phyloP scores from a whole-genome alignment of 2,888 invertebrate species.

The Heteropelma amictum region DNA sequence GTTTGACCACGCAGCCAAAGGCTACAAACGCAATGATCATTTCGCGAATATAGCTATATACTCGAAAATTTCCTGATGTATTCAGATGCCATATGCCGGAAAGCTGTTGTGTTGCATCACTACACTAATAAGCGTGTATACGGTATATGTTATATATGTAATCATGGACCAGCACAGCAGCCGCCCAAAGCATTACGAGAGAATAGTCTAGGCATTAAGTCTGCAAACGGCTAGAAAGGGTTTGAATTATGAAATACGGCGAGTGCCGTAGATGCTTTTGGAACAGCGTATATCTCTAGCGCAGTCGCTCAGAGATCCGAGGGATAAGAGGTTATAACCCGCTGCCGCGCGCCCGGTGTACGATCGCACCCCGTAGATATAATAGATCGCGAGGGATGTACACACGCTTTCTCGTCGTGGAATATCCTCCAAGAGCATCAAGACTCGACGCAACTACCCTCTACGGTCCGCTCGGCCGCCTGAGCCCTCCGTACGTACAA shows the following conservation, averaged over 20 bases:
- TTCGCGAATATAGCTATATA: not conserved
- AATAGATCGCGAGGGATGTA: constrained; percentile 50
- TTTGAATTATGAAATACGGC: constrained; percentile 72
- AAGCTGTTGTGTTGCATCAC: constrained; percentile 14
- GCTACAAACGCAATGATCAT: not conserved
- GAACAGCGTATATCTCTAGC: constrained; percentile 17
- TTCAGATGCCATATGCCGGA: constrained; percentile 4
- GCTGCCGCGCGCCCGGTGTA: constrained; percentile 9
- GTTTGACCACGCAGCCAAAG: no score
- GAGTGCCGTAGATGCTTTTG: constrained; percentile 42
- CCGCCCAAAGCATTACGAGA: constrained; percentile 46
- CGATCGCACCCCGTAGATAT: constrained; percentile 52
- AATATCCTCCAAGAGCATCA: constrained; percentile 57
- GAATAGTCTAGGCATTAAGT: constrained; percentile 60
- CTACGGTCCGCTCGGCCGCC: constrained; percentile 30
- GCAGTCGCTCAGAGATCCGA: constrained; percentile 30
- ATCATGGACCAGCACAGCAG: constrained; percentile 41
- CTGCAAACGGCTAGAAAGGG: constrained; percentile 68
- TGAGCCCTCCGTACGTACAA: not conserved
- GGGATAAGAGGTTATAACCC: constrained; percentile 50
- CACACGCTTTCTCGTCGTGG: constrained; percentile 70
- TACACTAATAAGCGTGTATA: not conserved
- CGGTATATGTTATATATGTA: no score
- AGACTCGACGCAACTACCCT: constrained; percentile 35
- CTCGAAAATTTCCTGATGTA: constrained; percentile 10